Evolutionary conservation across 2,797 vertebrate genomes (phyloP), one percentile per base, ranked within the genome.

Genomic region (Sebastes hubbsi): DNA sequence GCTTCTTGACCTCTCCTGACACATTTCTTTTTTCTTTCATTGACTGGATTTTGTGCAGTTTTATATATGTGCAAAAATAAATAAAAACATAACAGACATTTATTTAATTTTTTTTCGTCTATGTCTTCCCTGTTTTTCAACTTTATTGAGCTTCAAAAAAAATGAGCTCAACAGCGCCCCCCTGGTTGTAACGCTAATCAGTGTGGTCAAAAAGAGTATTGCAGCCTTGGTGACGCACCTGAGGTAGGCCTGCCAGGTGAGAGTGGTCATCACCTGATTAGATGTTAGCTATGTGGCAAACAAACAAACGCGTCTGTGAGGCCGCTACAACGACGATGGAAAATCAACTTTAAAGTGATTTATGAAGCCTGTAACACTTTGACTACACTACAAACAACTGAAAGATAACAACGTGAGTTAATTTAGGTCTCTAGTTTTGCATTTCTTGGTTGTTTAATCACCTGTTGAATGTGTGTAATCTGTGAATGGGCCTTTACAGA

Each of bases 171-270:
- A 56, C 52, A 66, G 62, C 73, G 73, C 62, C 73, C 18, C 18
- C 18, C n/a, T 54, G 20, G 5, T 30, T 9, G 6, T 60, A 18
- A 32, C 2, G 29, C 0, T 4, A 11, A 25, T 25, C 8, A 0
- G 0, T 65, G 73, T 75, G 73, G 73, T 22, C 52, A 5, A 12
- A 6, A 30, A 0, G 16, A 29, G 2, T 65, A 56, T 1, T 55
- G 72, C 72, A 74, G 61, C 11, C 30, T 27, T 9, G 24, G 1
- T 9, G 16, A 22, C 8, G 25, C 3, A 24, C 67, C 52, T 24
- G 67, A 6, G 14, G 8, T 10, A 32, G 1, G 9, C 3, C 16
- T 9, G 10, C 11, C 61, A 75, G 72, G 49, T 56, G 49, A 8
- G 11, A n/a, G 9, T 52, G 1, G 0, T 3, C 18, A 1, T 20